Conservation (phyloP, 2,113 vertebrate genomes). For the Brienomyrus longianalis region DNA sequence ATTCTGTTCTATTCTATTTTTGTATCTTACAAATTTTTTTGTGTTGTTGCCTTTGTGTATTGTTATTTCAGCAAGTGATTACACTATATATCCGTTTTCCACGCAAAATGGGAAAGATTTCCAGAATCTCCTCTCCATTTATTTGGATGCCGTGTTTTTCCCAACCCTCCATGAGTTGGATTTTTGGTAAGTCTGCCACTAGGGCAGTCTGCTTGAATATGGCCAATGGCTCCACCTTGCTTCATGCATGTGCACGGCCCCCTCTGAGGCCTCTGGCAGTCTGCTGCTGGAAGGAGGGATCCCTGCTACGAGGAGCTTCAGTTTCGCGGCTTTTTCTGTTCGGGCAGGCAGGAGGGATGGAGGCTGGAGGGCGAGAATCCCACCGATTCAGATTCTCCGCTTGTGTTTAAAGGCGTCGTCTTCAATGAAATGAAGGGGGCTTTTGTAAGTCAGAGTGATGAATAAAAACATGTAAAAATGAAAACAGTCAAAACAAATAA, state of each 20-base stretch:
- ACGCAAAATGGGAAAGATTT: slow-evolving; percentile 94
- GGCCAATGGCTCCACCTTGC: not conserved
- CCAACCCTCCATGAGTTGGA: slow-evolving; percentile 81
- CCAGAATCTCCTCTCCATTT: slow-evolving; percentile 90
- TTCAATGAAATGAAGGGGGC: slow-evolving; percentile 98
- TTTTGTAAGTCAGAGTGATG: slow-evolving; percentile 72
- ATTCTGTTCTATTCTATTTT: not conserved
- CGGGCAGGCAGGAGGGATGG: slow-evolving; percentile 91
- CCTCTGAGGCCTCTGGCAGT: too few relatives aligned
- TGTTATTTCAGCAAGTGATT: slow-evolving; percentile 77
- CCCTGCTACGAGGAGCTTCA: not conserved
- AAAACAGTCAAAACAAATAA: not conserved
- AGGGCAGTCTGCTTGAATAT: not conserved
- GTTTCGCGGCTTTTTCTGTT: not conserved
- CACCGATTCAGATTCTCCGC: slow-evolving; percentile 60
- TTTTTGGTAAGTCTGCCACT: slow-evolving; percentile 71
- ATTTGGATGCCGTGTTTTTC: slow-evolving; percentile 90
- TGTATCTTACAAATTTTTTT: not conserved
- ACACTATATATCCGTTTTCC: slow-evolving; percentile 93
- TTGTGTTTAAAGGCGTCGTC: slow-evolving; percentile 92
- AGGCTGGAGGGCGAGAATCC: slow-evolving; percentile 82
- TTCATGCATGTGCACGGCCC: not conserved
- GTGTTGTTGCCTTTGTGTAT: not conserved
- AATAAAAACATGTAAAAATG: not conserved
- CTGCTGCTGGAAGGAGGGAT: not conserved